Percentiles rank a stretch among this genome's conserved stretches.
phyloP scores from a whole-genome alignment of 2,888 invertebrate genomes.

The Cosmopolites sordidus region DNA sequence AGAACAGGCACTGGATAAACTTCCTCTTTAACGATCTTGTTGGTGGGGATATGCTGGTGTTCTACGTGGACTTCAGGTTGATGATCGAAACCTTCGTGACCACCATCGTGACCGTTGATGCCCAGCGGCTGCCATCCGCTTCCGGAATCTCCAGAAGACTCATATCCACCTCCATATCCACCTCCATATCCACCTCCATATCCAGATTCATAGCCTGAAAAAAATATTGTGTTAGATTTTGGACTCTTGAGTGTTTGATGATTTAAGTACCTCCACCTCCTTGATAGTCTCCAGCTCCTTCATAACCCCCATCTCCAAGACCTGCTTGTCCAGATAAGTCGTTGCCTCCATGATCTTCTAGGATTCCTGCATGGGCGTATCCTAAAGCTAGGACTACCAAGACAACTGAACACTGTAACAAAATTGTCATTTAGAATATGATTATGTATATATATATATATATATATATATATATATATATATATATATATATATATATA shows the following conservation, averaged over 20 bases:
- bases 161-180: too few species aligned
- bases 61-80: constrained; percentile 51
- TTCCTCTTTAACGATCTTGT: constrained; percentile 64
- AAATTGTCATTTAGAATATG: too few species aligned
- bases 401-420: constrained; percentile 35
- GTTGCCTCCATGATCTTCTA: constrained; percentile 33
- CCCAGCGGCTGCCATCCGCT: constrained; percentile 25
- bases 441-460: too few species aligned
- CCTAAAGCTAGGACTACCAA: constrained; percentile 36
- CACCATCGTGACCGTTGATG: constrained; percentile 34
- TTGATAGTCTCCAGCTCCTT: constrained; percentile 14
- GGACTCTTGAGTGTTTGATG: too few species aligned
- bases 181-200: constrained; percentile 31
- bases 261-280: constrained; percentile 10
- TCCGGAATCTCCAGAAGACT: background rate
- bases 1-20: constrained; percentile 66
- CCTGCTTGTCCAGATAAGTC: constrained; percentile 26
- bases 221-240: too few species aligned
- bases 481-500: too few species aligned
- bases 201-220: constrained; percentile 26
- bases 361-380: constrained; percentile 36
- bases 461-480: too few species aligned
- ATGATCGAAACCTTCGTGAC: constrained; percentile 48
- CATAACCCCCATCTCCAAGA: constrained; percentile 13
- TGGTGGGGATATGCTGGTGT: constrained; percentile 52